Evolutionary conservation across 2,797 vertebrate genomes (phyloP).

Genomic region (Coracias cyanogaster): DNA sequence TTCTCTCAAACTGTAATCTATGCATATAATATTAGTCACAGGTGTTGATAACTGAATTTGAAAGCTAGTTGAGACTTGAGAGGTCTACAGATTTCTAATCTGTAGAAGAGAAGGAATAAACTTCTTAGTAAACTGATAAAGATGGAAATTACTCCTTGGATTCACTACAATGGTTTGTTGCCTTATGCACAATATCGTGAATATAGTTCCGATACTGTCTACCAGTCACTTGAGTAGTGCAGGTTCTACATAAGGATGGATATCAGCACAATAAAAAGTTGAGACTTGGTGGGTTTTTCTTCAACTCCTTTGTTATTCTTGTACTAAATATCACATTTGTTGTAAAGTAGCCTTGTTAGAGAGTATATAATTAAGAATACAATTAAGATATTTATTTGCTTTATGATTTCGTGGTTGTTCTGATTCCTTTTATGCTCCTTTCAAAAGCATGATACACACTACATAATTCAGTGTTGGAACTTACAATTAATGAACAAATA

Average conservation of each 20-base stretch:
- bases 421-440: not conserved
- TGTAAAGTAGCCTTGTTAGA: not conserved
- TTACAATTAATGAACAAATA: not conserved
- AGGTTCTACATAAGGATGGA: not conserved
- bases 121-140: not conserved
- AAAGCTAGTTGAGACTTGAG: not conserved
- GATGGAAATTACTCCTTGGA: rapidly evolving
- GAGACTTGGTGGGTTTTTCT: not conserved
- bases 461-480: not conserved
- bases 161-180: not conserved
- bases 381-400: not conserved
- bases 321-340: not conserved
- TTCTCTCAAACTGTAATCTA: not conserved
- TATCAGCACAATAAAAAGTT: not conserved
- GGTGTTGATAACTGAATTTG: not conserved
- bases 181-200: rapidly evolving
- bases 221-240: rapidly evolving
- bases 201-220: not conserved
- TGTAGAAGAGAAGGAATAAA: not conserved
- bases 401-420: not conserved
- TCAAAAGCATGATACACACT: rapidly evolving
- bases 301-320: not conserved
- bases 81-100: not conserved
- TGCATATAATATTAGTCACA: not conserved
- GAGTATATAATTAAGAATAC: not conserved